phyloP scores from a whole-genome alignment of 1,140 invertebrate genomes.

The Heliconius melpomene region DNA sequence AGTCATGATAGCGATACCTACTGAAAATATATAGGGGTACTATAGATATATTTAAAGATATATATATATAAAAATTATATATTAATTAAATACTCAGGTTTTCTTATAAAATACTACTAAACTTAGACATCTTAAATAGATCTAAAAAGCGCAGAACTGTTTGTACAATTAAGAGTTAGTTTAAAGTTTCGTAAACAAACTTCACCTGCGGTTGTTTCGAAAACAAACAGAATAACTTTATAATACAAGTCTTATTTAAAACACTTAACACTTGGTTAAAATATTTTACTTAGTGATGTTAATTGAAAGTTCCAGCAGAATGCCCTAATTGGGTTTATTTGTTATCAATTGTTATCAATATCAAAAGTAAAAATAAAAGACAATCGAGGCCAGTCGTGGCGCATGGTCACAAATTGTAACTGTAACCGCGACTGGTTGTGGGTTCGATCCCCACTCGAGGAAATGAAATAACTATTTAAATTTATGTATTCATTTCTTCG shows the following conservation, averaged over 20 bases:
- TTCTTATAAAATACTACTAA: neutral
- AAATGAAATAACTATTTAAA: too few species aligned
- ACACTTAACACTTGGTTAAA: neutral
- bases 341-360: neutral
- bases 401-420: too few species aligned
- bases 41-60: too few species aligned
- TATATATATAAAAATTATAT: too few species aligned
- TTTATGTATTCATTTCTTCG: too few species aligned
- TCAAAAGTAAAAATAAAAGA: too few species aligned
- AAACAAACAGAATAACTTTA: neutral
- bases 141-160: neutral
- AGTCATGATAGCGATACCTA: too few species aligned
- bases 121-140: neutral
- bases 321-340: neutral
- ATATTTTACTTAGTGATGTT: neutral
- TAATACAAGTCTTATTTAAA: neutral
- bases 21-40: too few species aligned
- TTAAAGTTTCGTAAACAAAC: neutral
- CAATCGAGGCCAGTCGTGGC: too few species aligned
- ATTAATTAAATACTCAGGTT: neutral
- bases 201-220: slow-evolving; percentile 2
- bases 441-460: too few species aligned
- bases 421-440: too few species aligned
- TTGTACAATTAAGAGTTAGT: neutral
- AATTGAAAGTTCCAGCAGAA: neutral